Evolutionary conservation across 2,113 vertebrate species (phyloP).

Genomic region (Alethe castanea): DNA sequence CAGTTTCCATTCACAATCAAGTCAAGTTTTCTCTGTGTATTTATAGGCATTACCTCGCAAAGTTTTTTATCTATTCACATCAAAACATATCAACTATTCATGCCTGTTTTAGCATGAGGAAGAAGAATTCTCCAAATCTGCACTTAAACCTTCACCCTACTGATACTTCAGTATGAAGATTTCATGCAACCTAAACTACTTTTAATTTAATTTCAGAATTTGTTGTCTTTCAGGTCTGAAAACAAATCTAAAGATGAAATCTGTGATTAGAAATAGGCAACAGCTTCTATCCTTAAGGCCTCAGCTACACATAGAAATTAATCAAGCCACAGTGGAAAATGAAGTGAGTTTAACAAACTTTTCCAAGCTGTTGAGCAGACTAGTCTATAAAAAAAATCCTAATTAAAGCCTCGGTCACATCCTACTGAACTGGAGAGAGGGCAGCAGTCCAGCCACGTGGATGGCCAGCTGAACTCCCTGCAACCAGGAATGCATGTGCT

Average conservation of each 20-base stretch:
- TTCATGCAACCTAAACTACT: not conserved
- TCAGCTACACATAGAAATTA: not conserved
- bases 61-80: not conserved
- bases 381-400: not conserved
- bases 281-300: not conserved
- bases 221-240: not conserved
- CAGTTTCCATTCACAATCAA: not conserved
- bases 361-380: slow-evolving; percentile 2
- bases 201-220: not conserved
- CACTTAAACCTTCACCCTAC: not conserved
- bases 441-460: not conserved
- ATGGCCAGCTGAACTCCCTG: not conserved
- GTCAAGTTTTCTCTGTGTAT: not conserved
- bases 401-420: slow-evolving; percentile 10
- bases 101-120: not conserved
- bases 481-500: not conserved
- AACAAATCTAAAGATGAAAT: not conserved
- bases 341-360: slow-evolving; percentile 6
- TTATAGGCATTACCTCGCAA: not conserved
- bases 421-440: not conserved
- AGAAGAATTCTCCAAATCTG: not conserved
- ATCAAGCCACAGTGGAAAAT: not conserved
- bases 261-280: not conserved
- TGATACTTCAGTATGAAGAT: not conserved
- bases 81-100: not conserved